phyloP scores from a whole-genome alignment of 2,113 vertebrate species.

The Cinclus cinclus region DNA sequence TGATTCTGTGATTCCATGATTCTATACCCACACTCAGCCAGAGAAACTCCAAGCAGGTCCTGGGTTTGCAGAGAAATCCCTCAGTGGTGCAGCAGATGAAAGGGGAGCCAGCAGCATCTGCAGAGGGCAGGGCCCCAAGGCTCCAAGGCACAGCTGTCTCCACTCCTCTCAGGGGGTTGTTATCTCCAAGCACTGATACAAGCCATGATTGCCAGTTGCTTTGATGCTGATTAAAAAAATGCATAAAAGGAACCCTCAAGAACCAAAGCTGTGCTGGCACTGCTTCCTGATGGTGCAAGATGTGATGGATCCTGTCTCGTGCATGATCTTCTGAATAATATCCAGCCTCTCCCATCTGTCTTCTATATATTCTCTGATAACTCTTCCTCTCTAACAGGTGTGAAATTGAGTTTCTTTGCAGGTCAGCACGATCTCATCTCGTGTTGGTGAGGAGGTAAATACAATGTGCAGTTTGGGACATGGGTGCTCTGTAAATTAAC shows the following conservation, averaged over 20 bases:
- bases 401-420: not conserved
- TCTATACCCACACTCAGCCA: not conserved
- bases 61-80: not conserved
- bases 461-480: not conserved
- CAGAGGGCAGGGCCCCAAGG: not conserved
- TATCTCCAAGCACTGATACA: constrained; percentile 6
- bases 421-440: not conserved
- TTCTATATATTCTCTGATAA: not conserved
- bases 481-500: not conserved
- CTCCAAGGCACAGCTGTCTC: constrained; percentile 11
- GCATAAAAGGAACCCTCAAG: not conserved
- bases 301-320: not conserved
- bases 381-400: not conserved
- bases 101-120: constrained; percentile 27
- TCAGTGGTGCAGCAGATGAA: not conserved
- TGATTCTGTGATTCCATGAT: not conserved
- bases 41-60: not conserved
- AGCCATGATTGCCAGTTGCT: not conserved
- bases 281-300: not conserved
- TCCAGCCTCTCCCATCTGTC: constrained; percentile 13
- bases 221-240: constrained; percentile 10
- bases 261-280: not conserved
- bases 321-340: not conserved
- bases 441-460: not conserved
- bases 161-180: not conserved